phyloP scores from a whole-genome alignment of 2,888 invertebrate genomes.

The Cosmia trapezina region DNA sequence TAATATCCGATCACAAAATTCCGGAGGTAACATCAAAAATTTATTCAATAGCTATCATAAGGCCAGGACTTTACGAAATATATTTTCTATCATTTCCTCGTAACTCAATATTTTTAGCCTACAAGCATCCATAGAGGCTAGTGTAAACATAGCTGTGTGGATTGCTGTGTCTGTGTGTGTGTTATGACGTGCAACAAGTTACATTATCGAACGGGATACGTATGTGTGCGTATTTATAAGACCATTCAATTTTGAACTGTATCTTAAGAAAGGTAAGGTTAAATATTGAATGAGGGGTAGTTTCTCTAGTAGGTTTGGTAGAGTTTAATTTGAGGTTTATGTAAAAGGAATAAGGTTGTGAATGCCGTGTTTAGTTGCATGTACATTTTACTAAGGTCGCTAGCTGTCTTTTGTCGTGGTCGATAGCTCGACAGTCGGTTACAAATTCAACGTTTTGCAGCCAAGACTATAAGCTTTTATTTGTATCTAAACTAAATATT shows the following conservation, averaged over 20 bases:
- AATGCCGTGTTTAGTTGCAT: conserved; percentile 46
- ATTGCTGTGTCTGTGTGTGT: conserved; percentile 47
- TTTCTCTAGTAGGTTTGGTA: background rate
- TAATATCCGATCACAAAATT: conserved; percentile 27
- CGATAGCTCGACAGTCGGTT: conserved; percentile 64
- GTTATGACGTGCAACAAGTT: conserved; percentile 71
- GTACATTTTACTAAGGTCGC: too few relatives aligned
- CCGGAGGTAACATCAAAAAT: conserved; percentile 49
- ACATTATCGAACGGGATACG: conserved; percentile 66
- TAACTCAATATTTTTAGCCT: conserved; percentile 63
- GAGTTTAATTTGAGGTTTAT: conserved; percentile 23
- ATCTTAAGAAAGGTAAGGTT: accelerated
- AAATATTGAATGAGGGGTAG: conserved; percentile 19
- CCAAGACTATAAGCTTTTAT: conserved; percentile 48
- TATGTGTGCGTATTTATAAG: conserved; percentile 59
- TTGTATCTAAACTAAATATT: conserved; percentile 44
- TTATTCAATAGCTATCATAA: conserved; percentile 58
- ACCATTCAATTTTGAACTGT: conserved; percentile 43
- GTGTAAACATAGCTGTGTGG: conserved; percentile 59
- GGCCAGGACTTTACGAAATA: conserved; percentile 42
- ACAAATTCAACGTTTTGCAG: conserved; percentile 59
- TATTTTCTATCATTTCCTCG: conserved; percentile 54
- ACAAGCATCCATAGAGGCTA: conserved; percentile 58
- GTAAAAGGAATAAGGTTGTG: background rate
- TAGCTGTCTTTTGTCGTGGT: conserved; percentile 60